Evolutionary conservation across 1,140 invertebrate species (phyloP).

Genomic region (Sminthurides bifidus): DNA sequence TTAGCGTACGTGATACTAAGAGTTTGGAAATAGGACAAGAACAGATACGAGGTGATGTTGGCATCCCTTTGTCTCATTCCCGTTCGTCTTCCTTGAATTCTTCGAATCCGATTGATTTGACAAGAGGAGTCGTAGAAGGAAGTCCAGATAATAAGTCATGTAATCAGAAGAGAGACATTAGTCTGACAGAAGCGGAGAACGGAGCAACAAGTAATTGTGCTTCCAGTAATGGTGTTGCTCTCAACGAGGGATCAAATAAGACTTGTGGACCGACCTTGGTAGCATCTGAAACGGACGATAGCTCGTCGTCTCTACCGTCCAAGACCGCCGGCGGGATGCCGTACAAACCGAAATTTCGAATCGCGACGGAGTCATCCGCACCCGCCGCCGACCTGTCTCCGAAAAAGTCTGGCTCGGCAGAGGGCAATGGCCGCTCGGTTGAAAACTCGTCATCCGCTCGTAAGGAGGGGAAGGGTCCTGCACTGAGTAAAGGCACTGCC

Average conservation of each 20-base stretch:
- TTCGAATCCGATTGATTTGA: no score
- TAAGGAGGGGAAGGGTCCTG: background rate
- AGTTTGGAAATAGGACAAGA: no score
- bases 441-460: background rate
- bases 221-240: background rate
- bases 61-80: no score
- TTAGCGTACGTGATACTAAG: no score
- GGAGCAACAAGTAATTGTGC: background rate
- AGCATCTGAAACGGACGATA: no score
- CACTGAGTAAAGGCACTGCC: no score
- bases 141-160: no score
- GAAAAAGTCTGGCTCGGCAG: background rate
- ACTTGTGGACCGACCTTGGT: background rate
- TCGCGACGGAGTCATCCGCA: background rate
- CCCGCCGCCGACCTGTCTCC: background rate
- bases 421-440: slow-evolving; percentile 1
- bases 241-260: background rate
- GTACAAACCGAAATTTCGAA: slow-evolving; percentile 31
- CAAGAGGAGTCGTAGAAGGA: no score
- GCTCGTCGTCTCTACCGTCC: no score
- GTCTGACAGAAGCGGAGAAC: background rate
- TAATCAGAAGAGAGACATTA: background rate
- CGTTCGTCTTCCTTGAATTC: no score
- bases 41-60: no score
- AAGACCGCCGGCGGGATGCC: slow-evolving; percentile 11